A percentile compares a stretch with the other conserved stretches of the same genome.
Evolutionary conservation across 2,113 vertebrate genomes (phyloP).

Genomic region (Aix galericulata): DNA sequence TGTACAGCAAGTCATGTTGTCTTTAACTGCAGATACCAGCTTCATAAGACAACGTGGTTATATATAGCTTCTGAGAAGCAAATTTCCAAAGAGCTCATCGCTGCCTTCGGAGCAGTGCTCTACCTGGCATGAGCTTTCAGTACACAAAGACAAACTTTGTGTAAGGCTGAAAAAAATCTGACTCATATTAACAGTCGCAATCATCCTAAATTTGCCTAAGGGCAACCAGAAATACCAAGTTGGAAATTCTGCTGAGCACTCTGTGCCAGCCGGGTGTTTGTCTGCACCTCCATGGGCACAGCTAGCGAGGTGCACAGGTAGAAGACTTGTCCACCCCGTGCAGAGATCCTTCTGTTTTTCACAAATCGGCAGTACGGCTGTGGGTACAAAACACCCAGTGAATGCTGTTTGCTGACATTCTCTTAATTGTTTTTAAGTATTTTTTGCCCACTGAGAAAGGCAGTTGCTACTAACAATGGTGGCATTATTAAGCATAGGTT

Average conservation of each 20-base stretch:
- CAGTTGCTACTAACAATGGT: background rate
- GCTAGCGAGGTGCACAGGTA: accelerated
- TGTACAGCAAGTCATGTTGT: background rate
- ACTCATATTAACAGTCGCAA: background rate
- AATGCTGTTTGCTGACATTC: background rate
- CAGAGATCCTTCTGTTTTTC: background rate
- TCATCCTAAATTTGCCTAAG: background rate
- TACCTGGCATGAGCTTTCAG: background rate
- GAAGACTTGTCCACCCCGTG: background rate
- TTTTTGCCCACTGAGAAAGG: background rate
- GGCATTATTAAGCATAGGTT: background rate
- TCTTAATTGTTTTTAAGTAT: background rate
- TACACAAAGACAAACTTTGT: background rate
- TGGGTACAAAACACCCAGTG: background rate
- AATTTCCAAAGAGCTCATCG: background rate
- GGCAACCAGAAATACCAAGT: background rate
- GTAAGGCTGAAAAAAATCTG: background rate
- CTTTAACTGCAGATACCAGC: background rate
- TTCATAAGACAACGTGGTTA: background rate
- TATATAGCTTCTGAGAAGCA: background rate
- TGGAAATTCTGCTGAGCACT: background rate
- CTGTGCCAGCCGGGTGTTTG: background rate
- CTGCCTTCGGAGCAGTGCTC: background rate
- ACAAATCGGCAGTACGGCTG: background rate
- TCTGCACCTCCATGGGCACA: background rate